Evolutionary conservation across 2,797 vertebrate genomes (phyloP), one percentile per base, ranked within the genome.

Genomic region (Phalanger gymnotis): DNA sequence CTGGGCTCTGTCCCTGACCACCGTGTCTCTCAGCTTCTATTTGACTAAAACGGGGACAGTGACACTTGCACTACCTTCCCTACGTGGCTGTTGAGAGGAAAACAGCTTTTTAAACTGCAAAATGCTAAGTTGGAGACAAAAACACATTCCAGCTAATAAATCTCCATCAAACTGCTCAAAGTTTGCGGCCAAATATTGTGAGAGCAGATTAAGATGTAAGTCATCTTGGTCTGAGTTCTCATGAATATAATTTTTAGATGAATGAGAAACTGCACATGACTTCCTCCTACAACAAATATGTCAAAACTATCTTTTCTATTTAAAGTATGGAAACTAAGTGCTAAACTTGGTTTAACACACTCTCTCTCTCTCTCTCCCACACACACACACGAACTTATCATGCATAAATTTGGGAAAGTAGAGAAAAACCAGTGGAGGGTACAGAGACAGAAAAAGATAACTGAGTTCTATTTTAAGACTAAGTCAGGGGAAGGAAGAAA

Each of bases 401-500:
- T 51, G 73, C 9, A 40, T 87, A 40, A 87, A 87, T 87, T 87
- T 87, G n/a, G 40, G 6, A 47, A 28, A 47, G 40, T 51, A 51
- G 40, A 87, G 73, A 87, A 87, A 47, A 87, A 87, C 22, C 73
- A 87, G 22, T 25, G 40, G 73, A 87, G 73, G 73, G 25, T 87
- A 25, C 73, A 87, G 73, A 87, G 73, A 87, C 73, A 47, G 73
- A 87, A 87, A 87, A 87, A 87, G 73, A 87, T 87, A 51, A 87
- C 1, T 1, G 1, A 34, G n/a, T 61, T 93, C 92, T 94, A 89
- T 47, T 51, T 54, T 31, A 53, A 14, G 61, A 53, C 90, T 90
- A 47, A 89, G 91, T 28, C 87, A 66, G 31, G 4, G 52, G 52
- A 94, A 92, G 95, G 91, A 93, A 92, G 93, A 53, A 3, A 66